phyloP scores from a whole-genome alignment of 2,113 vertebrate species.

The human (Homo sapiens) region GRCh38 chrX:152445001-152445500 shows the following conservation, averaged over 20 bases:
- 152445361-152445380: conserved; percentile 25
- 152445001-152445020: too few species aligned
- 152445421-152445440: conserved; percentile 42
- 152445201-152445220: conserved; percentile 42
- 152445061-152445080: too few species aligned
- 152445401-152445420: conserved; percentile 12
- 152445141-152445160: conserved; percentile 29
- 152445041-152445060: too few species aligned
- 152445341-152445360: conserved; percentile 2
- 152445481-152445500: conserved; percentile 2
- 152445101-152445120: conserved; percentile 55
- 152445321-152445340: background rate
- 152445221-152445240: conserved; percentile 29
- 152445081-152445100: too few species aligned
- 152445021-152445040: too few species aligned
- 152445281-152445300: conserved; percentile 5
- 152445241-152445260: conserved; percentile 21
- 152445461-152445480: conserved; percentile 15
- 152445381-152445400: conserved; percentile 46
- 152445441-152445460: conserved; percentile 43
- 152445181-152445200: background rate
- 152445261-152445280: background rate
- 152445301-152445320: background rate
- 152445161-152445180: conserved; percentile 11
- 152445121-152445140: conserved; percentile 43